These are phyloP conservation scores for Pimpla rufipes DNA, from an alignment of 2,888 invertebrate genomes.

Conservation along the genomic window DNA sequence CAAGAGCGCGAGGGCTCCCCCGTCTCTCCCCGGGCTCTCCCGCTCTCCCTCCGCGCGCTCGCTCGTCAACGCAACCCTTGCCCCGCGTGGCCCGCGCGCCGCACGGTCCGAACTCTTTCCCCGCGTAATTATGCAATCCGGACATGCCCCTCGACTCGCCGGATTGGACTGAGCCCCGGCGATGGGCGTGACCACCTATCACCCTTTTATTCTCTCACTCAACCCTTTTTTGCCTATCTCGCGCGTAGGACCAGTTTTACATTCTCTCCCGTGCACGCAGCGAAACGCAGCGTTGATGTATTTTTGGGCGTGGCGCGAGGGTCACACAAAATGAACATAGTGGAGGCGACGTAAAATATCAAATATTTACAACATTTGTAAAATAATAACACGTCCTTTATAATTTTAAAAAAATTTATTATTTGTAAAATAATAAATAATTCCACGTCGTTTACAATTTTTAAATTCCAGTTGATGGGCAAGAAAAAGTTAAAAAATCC, in stretches of 20 bases:
- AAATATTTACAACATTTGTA: no score
- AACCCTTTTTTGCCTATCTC: slow-evolving; percentile 75
- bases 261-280: background rate
- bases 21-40: slow-evolving; percentile 17
- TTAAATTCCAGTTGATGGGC: no score
- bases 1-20: slow-evolving; percentile 46
- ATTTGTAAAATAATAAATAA: no score
- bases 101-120: slow-evolving; percentile 74
- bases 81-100: no score
- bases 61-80: slow-evolving; percentile 70
- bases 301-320: slow-evolving; percentile 54
- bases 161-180: slow-evolving; percentile 76
- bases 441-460: no score
- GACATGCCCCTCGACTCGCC: slow-evolving; percentile 72
- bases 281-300: slow-evolving; percentile 20
- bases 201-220: slow-evolving; percentile 66
- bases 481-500: no score
- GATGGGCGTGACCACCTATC: slow-evolving; percentile 76
- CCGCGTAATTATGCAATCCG: slow-evolving; percentile 79
- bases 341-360: slow-evolving; percentile 27
- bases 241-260: slow-evolving; percentile 18
- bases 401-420: no score
- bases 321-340: background rate
- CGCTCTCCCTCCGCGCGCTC: slow-evolving; percentile 11
- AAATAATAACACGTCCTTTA: no score